phyloP scores from a whole-genome alignment of 1,140 invertebrate species.

The Venustaconcha ellipsiformis region DNA sequence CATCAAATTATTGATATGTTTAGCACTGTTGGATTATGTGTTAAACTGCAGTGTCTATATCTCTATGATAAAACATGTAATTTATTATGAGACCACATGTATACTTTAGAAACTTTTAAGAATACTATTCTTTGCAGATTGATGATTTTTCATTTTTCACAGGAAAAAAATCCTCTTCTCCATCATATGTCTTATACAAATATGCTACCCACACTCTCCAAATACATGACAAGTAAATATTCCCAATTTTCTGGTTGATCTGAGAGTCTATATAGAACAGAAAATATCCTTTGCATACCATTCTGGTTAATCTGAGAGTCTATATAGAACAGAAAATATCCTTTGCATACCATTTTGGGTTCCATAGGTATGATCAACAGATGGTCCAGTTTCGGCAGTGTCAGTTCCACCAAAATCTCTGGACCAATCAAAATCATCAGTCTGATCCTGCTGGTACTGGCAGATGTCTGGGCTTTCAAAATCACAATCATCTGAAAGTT shows the following conservation, averaged over 20 bases:
- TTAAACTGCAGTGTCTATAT: too few species aligned
- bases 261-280: not conserved
- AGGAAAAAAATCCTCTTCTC: too few species aligned
- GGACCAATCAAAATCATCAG: constrained; percentile 83
- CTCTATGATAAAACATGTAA: too few species aligned
- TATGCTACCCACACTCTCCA: too few species aligned
- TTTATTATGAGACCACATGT: too few species aligned
- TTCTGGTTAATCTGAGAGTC: not conserved
- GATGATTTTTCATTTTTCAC: too few species aligned
- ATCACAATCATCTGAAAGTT: constrained; percentile 72
- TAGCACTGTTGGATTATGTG: too few species aligned
- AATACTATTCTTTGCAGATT: too few species aligned
- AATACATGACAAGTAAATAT: not conserved
- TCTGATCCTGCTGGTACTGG: constrained; percentile 80
- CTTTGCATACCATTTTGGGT: constrained; percentile 33
- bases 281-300: too few species aligned
- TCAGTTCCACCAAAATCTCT: constrained; percentile 77
- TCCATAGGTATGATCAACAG: constrained; percentile 78
- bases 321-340: not conserved
- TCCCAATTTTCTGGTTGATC: not conserved
- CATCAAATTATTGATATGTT: too few species aligned
- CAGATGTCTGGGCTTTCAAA: constrained; percentile 79
- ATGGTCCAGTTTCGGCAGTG: constrained; percentile 76
- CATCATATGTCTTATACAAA: too few species aligned
- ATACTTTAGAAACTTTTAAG: too few species aligned